Evolutionary conservation across 2,888 invertebrate genomes (phyloP), one percentile per base, ranked within the genome.

Genomic region (Dioctria linearis): DNA sequence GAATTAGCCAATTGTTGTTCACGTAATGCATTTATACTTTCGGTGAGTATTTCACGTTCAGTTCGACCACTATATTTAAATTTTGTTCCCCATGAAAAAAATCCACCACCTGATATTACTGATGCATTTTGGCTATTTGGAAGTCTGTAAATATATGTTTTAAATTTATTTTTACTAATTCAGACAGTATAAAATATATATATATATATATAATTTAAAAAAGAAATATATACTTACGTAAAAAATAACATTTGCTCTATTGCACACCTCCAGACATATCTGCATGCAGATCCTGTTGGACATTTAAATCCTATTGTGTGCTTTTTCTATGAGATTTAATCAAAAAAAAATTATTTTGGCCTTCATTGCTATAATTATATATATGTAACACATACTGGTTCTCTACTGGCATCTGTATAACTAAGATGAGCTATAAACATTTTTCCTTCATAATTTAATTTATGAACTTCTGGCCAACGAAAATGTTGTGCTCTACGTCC

Each of bases 231-330:
- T n/a, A 92, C 94, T 93, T 90, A 98, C 98, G 98, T 98, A 90
- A 98, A 99, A 91, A 99, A 99, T 84, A 98, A 91, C 94, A 98
- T 96, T 90, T 98, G 98, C 88, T 98, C 98, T 84, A 98, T 96
- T 69, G 98, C 97, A 90, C 98, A 98, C 87, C 96, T 93, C 98
- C 98, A 99, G 83, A 99, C 94, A 90, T 98, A 97, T 84, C 98
- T 94, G 88, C 98, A 98, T 78, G 97, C 95, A 63, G 96, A 93
- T 67, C 96, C 95, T 84, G 95, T 95, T 79, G 96, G 95, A 90
- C 98, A 98, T 89, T 97, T 97, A 90, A 97, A 98, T 13, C 98
- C 98, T 83, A 98, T 95, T 40, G 96, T 96, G 88, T 96, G 96
- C 86, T 96, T 96, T 90, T 96, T 96, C 96, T 96, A 42, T 40